A percentile compares a stretch with the other conserved stretches of the same genome.
These are phyloP conservation scores for Empidonax traillii DNA, from an alignment of 2,113 vertebrate species.

Conservation along the genomic window DNA sequence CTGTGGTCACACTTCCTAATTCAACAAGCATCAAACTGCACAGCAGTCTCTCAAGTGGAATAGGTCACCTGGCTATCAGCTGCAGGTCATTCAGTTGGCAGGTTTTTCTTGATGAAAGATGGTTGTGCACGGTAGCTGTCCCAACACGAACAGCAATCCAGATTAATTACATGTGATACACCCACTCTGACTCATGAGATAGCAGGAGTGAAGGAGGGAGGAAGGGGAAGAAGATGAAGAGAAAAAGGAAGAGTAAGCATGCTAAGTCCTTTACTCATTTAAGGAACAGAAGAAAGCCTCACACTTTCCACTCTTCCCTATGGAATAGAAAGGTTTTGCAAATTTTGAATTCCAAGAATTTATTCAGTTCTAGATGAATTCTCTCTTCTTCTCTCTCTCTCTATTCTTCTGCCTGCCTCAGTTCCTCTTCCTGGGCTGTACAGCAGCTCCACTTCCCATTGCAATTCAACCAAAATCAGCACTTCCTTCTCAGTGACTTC, in stretches of 20 bases:
- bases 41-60: conserved; percentile 68
- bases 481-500: not conserved
- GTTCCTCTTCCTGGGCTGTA: not conserved
- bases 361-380: not conserved
- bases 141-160: conserved; percentile 71
- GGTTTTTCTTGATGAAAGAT: conserved; percentile 67
- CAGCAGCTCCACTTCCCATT: not conserved
- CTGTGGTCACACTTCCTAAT: conserved; percentile 82
- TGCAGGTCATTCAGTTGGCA: conserved; percentile 64
- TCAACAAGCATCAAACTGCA: conserved; percentile 68
- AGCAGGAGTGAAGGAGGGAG: not conserved
- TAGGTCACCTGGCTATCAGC: conserved; percentile 72
- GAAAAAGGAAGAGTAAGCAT: not conserved
- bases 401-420: not conserved
- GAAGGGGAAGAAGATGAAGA: not conserved
- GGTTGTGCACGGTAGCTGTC: conserved; percentile 72
- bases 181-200: conserved; percentile 68
- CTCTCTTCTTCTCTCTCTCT: not conserved
- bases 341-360: not conserved
- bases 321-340: not conserved
- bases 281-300: not conserved
- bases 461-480: not conserved
- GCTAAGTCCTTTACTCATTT: not conserved
- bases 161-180: conserved; percentile 74
- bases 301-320: not conserved